Evolutionary conservation across 2,113 vertebrate genomes (phyloP), one percentile per base, ranked within the genome.

Genomic region (Tauraco erythrolophus): DNA sequence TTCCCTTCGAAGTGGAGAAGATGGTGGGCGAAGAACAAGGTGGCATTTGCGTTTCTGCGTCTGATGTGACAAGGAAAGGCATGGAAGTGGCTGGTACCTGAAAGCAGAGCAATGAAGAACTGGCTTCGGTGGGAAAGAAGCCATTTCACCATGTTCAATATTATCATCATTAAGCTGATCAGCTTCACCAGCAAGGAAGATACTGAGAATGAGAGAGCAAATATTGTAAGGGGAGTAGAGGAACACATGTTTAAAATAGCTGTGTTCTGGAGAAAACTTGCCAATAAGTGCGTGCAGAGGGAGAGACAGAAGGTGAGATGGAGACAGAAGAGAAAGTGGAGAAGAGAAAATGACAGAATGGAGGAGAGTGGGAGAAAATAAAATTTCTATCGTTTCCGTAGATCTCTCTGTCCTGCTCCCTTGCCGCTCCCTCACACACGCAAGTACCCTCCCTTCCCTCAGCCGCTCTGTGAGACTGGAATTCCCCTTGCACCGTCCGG

Each of bases 121-220:
- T 91, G 6, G 10, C 51, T 91, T 75, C 2, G 3, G 10, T 91
- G 89, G 69, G 51, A 94, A 91, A 78, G 72, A 70, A 92, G 62
- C 62, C 50, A 66, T 94, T 81, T 94, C 28, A 62, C n/a, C 3
- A 10, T 39, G 51, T 78, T 95, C 80, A 95, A 41, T 89, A 75
- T 95, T 95, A 86, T 66, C 56, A 48, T 92, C 58, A 89, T 84
- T 80, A 84, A 16, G 17, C 48, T 84, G 80, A 91, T 92, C 91
- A 87, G 84, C 80, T 94, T 96, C 48, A 81, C 25, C 24, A 78
- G 61, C 72, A 84, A 43, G 46, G 58, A 74, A 77, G 60, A 70
- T 69, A 64, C 58, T 2, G 56, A 74, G 94, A 95, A 88, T n/a
- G 71, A 72, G 71, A 91, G 61, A 92, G 60, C 70, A 96, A 91